Base-by-base conservation (phyloP, 2,888 invertebrate genomes). In the Lapara coniferarum region DNA sequence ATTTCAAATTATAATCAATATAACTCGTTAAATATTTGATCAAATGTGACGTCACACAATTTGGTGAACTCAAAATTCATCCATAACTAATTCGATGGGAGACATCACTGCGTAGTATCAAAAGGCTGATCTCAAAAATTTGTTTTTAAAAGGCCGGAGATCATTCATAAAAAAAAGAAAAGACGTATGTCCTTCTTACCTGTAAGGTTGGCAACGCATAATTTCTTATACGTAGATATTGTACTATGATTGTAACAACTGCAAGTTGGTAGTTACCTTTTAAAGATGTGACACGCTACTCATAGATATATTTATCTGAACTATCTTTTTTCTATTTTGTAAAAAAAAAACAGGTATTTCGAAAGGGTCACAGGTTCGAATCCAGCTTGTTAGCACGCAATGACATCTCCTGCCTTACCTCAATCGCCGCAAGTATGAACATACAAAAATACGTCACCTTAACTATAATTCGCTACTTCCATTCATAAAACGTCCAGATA, bases 401-500 rank as follows among this genome's bases (percentile, higher is more conserved):
- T 59, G 59, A 59, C 16, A 16, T 46, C 46, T 16, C 14, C n/a
- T 10, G 37, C 44, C 59, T 58, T 30, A 16, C 10, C 10, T 59
- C 46, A 59, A 16, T 44, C 44, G 16, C 59, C 46, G 44, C 55
- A 59, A 44, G 59, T 59, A 63, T 46, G 63, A 63, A 63, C 46
- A 63, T 63, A 63, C 63, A 63, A 63, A 63, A 63, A 63, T 63
- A 63, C 63, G 19, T 63, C 59, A 12, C 19, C 19, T 25, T 63
- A 46, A 46, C 44, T 59, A 46, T 16, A 46, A 46, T 46, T 59
- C 16, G 59, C 59, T 46, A 59, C 44, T 1, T 59, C 12, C 59
- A 59, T 59, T 46, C 58, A 10, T 58, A n/a, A 44, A 44, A 25
- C 19, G 55, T 55, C 37, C n/a, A 37, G 8, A n/a, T 58, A 37